Base-by-base conservation (phyloP, 2,888 invertebrate genomes). In the Erebia ligea region DNA sequence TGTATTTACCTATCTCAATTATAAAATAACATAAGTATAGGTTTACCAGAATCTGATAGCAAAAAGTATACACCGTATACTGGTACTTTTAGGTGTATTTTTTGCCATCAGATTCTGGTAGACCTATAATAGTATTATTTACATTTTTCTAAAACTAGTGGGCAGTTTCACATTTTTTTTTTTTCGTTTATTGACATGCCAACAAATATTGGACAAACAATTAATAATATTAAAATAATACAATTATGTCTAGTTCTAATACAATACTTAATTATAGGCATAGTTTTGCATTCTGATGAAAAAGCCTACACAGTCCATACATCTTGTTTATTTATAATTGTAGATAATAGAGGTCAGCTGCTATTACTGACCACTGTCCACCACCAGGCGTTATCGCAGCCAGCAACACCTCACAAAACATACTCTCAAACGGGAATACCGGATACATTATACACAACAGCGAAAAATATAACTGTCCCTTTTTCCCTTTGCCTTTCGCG, bases 341-440 rank as follows among this genome's bases (percentile, higher is more conserved):
- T 72, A 74, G 72, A 77, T 80, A 81, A 80, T 80, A 83, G 82
- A 86, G 89, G 88, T 89, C 89, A 86, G 79, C 72, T 69, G 68
- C 75, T 69, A 74, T 64, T 71, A 80, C 76, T 85, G 85, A 83
- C 84, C 84, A 83, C 76, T 85, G 85, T 83, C 84, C 84, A 83
- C 77, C 80, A 80, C 81, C 84, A 76, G 77, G 76, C 80, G 76
- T 82, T 84, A 83, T 82, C 82, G 81, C 78, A 77, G 68, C 70
- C 61, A 75, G 79, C 78, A 81, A 81, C 82, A 87, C 86, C 84
- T 85, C 84, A 83, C 80, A 76, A 82, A 80, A 85, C 83, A 85
- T 76, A 78, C 79, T 87, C 88, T 86, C 82, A 80, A 88, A 89
- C 89, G 86, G 89, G 89, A 89, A 91, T 90, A 88, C 91, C 91